Base-by-base conservation (phyloP, 2,888 invertebrate genomes). In the Philopedon plagiatum region DNA sequence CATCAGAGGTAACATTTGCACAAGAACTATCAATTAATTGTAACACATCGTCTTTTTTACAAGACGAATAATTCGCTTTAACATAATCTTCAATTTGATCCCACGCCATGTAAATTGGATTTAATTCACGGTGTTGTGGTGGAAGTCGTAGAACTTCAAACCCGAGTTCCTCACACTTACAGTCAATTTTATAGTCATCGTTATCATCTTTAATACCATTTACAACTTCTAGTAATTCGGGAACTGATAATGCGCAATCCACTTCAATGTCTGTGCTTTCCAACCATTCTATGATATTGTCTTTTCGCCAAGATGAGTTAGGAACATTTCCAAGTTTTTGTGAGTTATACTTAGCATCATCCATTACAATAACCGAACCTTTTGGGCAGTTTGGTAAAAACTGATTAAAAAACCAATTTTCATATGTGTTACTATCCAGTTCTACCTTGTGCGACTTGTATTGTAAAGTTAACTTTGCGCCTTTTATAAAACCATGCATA, bases 381-480 rank as follows among this genome's bases (percentile, higher is more conserved):
- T 18, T 54, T 54, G 51, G 51, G 13, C 51, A 54, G 29, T 18
- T 29, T 26, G 51, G 51, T 29, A 54, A 26, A 3, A 54, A 18
- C 15, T 54, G n/a, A 29, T 54, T 29, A 21, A 54, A 29, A 18
- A 54, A 29, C 51, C 51, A 54, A 29, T 54, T 29, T 54, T 54
- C 29, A 29, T 54, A 54, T 2, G 15, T 32, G 8, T 29, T 15
- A 15, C 15, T 29, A 8, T 29, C 29, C 15, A 54, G 13, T 3
- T 13, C 51, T 18, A 32, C 29, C 23, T 29, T 54, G 5, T 29
- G 15, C 15, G 51, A 32, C 18, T 29, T 32, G 4, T 18, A 29
- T 15, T 15, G 11, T 2, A 54, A 54, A 9, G 29, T 54, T 29
- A 54, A 54, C 9, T 54, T 15, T 29, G 51, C 51, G 15, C 51